Percentiles rank a stretch among this genome's conserved stretches.
phyloP scores from a whole-genome alignment of 2,797 vertebrate genomes.

The Ataeniobius toweri region DNA sequence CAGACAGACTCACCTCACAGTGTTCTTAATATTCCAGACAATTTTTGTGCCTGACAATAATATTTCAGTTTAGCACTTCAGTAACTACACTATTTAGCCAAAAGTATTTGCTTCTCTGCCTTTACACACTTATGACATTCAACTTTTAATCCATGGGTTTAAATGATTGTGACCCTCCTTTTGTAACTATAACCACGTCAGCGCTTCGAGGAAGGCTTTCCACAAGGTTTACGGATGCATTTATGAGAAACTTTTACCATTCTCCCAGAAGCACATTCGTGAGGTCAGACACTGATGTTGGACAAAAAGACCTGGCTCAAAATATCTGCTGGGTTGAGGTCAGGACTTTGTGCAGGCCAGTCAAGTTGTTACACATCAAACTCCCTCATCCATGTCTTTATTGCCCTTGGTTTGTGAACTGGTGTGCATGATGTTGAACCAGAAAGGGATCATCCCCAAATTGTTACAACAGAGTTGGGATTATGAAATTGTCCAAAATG shows the following conservation, averaged over 20 bases:
- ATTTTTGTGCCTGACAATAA: not conserved
- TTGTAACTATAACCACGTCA: not conserved
- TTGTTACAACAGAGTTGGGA: not conserved
- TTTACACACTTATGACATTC: not conserved
- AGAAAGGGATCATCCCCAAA: too few relatives aligned
- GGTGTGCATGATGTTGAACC: too few relatives aligned
- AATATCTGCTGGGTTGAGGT: not conserved
- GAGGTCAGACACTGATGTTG: not conserved
- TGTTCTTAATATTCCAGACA: not conserved
- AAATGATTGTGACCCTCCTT: not conserved
- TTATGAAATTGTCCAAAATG: not conserved
- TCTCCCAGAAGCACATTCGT: not conserved
- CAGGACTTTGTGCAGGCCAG: not conserved
- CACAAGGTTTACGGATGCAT: not conserved
- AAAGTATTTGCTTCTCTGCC: not conserved
- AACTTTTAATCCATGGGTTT: not conserved
- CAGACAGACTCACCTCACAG: not conserved
- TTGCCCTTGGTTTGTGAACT: too few relatives aligned
- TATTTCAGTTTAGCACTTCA: not conserved
- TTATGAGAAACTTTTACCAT: not conserved
- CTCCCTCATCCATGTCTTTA: too few relatives aligned
- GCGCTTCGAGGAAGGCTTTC: not conserved
- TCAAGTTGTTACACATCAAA: not conserved
- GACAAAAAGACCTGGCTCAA: not conserved
- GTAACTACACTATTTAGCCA: not conserved